Base-by-base conservation (phyloP, 2,888 invertebrate genomes). In the Dynastes grantii region DNA sequence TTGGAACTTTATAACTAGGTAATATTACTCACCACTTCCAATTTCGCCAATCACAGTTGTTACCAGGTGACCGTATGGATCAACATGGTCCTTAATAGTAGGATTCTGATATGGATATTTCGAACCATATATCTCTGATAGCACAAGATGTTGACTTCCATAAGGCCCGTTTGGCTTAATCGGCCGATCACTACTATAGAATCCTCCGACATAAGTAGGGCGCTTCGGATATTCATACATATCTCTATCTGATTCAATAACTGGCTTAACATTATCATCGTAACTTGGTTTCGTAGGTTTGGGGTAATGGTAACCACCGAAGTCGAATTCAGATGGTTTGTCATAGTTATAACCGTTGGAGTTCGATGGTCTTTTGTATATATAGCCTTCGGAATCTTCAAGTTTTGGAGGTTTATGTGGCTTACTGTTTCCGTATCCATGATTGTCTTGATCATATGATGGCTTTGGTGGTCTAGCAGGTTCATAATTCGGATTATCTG, bases 31-130 rank as follows among this genome's bases (percentile, higher is more conserved):
- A 87, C 88, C 84, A 55, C 85, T 82, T 76, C 55, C 83, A 71
- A 88, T 82, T 80, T 86, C 86, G 3, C 87, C 88, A 67, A 89
- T 87, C 76, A 88, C 87, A 6, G 88, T 88, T 11, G 88, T 88
- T 61, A 89, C 86, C 11, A 85, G 84, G 73, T 87, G 85, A 16
- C 89, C 89, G 78, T 87, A 79, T 3, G 85, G 81, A n/a, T 87
- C 87, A 49, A 85, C 81, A 76, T 82, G 85, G 65, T 87, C 83
- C 2, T 85, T 85, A 2, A 87, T 82, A 40, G 86, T 86, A 2
- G 86, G 84, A 29, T 84, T 67, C n/a, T 75, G 77, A 61, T 79
- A 77, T 9, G 79, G 79, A 71, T 75, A 79, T 49, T 77, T 73
- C 0, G 79, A 75, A 49, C 79, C 61, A 58, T 79, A 79, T 2